Conservation (phyloP, 2,888 invertebrate genomes). For the Imbricaverruca yamaguchii region DNA sequence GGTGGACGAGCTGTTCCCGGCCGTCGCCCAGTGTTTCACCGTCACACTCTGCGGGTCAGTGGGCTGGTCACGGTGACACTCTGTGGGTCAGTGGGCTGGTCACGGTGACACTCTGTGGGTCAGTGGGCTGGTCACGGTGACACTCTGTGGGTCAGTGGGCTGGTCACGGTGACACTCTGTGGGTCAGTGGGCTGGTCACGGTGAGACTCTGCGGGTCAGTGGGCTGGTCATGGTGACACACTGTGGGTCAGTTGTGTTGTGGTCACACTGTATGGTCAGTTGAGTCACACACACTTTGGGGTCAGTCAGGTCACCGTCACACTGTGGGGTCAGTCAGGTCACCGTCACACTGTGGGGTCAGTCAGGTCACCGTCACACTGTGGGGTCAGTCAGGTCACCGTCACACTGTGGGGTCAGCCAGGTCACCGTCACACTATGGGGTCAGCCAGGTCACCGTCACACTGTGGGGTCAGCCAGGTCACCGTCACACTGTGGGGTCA, state of each 20-base stretch:
- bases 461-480: no score
- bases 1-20: conserved; percentile 77
- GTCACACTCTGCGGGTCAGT: conserved; percentile 80
- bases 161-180: conserved; percentile 44
- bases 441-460: no score
- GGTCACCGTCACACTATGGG: no score
- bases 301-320: conserved; percentile 45
- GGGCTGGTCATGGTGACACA: not conserved
- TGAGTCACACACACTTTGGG: no score
- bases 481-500: no score
- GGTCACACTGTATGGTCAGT: conserved; percentile 42
- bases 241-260: conserved; percentile 47
- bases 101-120: conserved; percentile 54
- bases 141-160: not conserved
- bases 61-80: not conserved
- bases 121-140: conserved; percentile 43
- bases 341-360: not conserved
- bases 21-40: conserved; percentile 82
- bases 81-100: not conserved
- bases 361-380: no score
- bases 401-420: no score
- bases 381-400: no score
- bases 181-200: conserved; percentile 56
- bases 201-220: conserved; percentile 78
- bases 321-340: conserved; percentile 63